Percentiles rank a stretch among this genome's conserved stretches.
phyloP scores from a whole-genome alignment of 2,797 vertebrate genomes.

The Todus mexicanus region DNA sequence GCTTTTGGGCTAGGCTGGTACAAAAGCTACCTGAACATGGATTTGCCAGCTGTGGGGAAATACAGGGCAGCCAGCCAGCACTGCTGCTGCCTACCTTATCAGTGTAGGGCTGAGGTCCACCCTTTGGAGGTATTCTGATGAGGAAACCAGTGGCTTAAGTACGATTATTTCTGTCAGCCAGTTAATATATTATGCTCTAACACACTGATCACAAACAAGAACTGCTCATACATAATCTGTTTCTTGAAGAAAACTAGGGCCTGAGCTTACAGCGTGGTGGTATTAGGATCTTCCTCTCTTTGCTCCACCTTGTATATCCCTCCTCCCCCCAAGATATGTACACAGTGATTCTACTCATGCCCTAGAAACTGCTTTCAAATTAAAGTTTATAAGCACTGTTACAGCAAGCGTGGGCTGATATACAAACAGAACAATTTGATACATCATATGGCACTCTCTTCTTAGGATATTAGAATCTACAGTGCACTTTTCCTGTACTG shows the following conservation, averaged over 20 bases:
- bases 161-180: background rate
- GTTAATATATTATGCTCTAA: background rate
- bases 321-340: rapidly evolving
- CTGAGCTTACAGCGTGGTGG: background rate
- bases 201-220: background rate
- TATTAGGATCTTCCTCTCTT: background rate
- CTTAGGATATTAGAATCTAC: background rate
- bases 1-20: background rate
- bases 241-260: background rate
- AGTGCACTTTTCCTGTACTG: background rate
- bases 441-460: background rate
- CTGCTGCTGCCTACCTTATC: background rate
- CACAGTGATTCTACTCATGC: background rate
- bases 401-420: background rate
- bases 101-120: background rate
- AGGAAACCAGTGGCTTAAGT: background rate
- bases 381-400: background rate
- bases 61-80: background rate
- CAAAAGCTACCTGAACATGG: background rate
- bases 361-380: background rate
- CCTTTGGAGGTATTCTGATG: background rate
- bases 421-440: background rate
- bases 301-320: background rate
- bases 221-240: background rate
- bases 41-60: background rate